Evolutionary conservation across 2,797 vertebrate genomes (phyloP).

Genomic region (Acipenser transmontanus): DNA sequence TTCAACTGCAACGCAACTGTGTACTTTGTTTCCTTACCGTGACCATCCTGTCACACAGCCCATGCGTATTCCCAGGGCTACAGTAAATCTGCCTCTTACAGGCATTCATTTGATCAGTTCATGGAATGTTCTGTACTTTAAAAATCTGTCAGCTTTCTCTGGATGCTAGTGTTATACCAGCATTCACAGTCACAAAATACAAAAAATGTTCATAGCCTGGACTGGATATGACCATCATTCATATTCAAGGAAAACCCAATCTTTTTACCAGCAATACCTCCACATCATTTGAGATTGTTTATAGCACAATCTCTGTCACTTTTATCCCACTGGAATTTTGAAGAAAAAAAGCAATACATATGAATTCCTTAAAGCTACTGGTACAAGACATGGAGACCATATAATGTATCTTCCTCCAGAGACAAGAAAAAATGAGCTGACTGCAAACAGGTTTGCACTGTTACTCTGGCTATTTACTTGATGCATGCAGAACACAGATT

Average conservation of each 20-base stretch:
- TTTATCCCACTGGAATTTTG: not conserved
- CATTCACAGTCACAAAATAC: no score
- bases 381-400: no score
- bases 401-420: not conserved
- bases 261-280: not conserved
- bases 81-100: no score
- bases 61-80: no score
- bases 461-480: constrained; percentile 10
- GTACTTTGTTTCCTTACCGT: no score
- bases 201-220: no score
- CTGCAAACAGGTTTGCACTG: not conserved
- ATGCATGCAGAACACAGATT: constrained; percentile 3
- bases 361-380: not conserved
- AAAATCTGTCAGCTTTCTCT: no score
- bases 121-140: no score
- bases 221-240: not conserved
- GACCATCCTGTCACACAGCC: no score
- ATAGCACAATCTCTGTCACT: not conserved
- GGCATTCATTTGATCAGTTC: no score
- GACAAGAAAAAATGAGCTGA: not conserved
- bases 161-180: no score
- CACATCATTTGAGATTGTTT: not conserved
- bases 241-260: not conserved
- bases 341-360: not conserved
- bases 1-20: no score